Conservation (phyloP, 2,113 vertebrate genomes). For the Atractosteus spatula region DNA sequence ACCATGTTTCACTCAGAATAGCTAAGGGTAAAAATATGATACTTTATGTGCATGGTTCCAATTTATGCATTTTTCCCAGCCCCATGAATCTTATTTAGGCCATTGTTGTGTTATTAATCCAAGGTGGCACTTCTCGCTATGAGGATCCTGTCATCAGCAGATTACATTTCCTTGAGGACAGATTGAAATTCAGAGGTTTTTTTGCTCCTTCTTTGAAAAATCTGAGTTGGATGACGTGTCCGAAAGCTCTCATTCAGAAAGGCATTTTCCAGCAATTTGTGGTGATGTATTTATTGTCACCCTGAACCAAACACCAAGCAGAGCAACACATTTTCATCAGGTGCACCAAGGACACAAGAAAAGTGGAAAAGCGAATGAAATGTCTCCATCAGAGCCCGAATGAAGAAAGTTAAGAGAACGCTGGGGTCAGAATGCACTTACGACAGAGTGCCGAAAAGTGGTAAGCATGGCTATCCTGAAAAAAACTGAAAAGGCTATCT, state of each 20-base stretch:
- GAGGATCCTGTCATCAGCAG: conserved; percentile 17
- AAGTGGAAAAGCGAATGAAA: conserved; percentile 1
- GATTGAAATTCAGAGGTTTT: conserved; percentile 22
- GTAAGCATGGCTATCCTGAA: too few species aligned
- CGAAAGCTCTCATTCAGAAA: background rate
- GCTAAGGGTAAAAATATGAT: too few species aligned
- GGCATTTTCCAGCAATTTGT: background rate
- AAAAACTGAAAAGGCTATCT: too few species aligned
- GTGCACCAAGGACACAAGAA: conserved; percentile 30
- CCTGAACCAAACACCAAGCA: background rate
- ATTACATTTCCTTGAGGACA: conserved; percentile 24
- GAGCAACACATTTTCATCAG: conserved; percentile 36
- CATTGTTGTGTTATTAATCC: background rate
- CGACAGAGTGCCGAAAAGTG: too few species aligned
- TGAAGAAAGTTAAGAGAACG: background rate
- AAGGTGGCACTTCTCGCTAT: background rate
- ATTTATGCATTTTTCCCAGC: background rate
- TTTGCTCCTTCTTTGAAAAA: background rate
- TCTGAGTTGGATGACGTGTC: background rate
- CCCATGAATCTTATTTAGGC: background rate
- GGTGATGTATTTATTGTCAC: background rate
- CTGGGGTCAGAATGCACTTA: too few species aligned
- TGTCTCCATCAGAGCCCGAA: background rate
- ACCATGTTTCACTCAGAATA: too few species aligned
- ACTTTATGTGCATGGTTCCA: too few species aligned